Conservation (phyloP, 2,797 vertebrate species). For the Myiotriccus ornatus region DNA sequence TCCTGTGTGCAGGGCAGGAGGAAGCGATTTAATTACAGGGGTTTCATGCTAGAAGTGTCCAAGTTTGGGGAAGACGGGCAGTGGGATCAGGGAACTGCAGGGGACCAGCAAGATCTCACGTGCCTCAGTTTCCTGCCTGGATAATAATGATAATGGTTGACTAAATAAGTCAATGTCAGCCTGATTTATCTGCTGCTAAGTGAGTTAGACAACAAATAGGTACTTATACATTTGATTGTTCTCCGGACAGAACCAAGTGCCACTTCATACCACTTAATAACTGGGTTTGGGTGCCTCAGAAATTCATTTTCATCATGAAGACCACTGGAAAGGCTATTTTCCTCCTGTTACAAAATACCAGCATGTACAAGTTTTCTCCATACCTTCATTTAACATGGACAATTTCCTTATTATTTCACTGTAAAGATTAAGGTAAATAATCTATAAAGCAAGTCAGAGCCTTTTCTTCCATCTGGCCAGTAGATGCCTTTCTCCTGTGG, state of each 20-base stretch:
- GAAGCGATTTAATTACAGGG: slow-evolving; percentile 1
- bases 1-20: background rate
- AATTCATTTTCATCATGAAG: background rate
- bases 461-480: background rate
- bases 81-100: background rate
- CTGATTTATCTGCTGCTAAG: background rate
- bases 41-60: background rate
- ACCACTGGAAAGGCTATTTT: background rate
- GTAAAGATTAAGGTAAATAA: background rate
- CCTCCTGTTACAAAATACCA: background rate
- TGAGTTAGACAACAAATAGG: background rate
- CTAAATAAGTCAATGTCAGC: background rate
- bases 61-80: background rate
- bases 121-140: background rate
- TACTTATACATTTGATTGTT: background rate
- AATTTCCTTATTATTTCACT: background rate
- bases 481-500: background rate
- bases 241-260: background rate
- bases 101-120: rapidly evolving
- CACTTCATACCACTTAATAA: background rate
- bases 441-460: background rate
- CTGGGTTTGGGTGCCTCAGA: background rate
- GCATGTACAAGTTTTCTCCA: background rate
- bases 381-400: background rate
- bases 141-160: background rate